phyloP scores from a whole-genome alignment of 2,888 invertebrate species.

The Zhengitettix transpicula region DNA sequence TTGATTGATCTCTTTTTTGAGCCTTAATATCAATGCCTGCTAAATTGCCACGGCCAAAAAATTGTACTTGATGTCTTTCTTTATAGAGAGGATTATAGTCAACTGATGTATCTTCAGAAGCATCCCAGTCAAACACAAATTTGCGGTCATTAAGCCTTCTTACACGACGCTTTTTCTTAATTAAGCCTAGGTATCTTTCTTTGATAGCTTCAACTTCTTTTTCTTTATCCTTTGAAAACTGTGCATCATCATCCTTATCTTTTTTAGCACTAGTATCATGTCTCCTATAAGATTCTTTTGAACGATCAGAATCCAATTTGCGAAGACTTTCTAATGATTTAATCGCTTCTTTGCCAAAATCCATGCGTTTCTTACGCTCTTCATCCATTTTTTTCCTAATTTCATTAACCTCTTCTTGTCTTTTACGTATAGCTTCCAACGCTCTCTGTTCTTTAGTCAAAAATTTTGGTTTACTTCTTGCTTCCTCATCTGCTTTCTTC shows the following conservation, averaged over 20 bases:
- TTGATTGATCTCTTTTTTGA: constrained; percentile 86
- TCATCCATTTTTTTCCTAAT: constrained; percentile 56
- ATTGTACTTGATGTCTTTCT: constrained; percentile 91
- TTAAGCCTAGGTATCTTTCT: constrained; percentile 82
- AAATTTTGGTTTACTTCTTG: constrained; percentile 91
- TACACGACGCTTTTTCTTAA: constrained; percentile 84
- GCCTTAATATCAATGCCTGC: constrained; percentile 97
- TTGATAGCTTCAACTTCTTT: constrained; percentile 90
- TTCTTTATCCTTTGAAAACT: constrained; percentile 61
- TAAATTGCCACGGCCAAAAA: constrained; percentile 93
- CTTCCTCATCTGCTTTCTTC: constrained; percentile 91
- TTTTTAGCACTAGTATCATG: neutral
- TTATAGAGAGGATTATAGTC: constrained; percentile 97
- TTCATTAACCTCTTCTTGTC: constrained; percentile 78
- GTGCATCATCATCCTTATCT: constrained; percentile 8
- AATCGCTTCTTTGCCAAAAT: constrained; percentile 26
- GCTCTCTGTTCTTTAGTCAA: constrained; percentile 90
- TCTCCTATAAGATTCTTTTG: constrained; percentile 14
- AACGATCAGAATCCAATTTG: constrained; percentile 16
- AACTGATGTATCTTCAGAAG: constrained; percentile 91
- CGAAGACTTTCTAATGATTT: constrained; percentile 12
- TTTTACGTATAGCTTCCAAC: constrained; percentile 69
- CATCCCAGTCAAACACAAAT: constrained; percentile 99
- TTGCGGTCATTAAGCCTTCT: constrained; percentile 92
- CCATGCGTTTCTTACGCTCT: constrained; percentile 42